Evolutionary conservation across 2,888 invertebrate species (phyloP).

Genomic region (Muschampia plurimacula): DNA sequence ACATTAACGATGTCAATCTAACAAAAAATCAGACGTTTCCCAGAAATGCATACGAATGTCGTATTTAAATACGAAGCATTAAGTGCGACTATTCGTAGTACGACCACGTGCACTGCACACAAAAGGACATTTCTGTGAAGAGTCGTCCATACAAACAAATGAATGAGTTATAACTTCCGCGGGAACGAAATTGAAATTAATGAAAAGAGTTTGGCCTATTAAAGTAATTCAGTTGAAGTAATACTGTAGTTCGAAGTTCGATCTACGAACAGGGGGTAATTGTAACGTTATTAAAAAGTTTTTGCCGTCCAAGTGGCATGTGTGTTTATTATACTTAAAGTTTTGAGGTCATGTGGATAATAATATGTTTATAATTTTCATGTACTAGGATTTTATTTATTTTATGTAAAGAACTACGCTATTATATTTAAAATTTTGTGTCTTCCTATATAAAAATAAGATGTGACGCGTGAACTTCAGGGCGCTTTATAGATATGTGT

Average conservation of each 20-base stretch:
- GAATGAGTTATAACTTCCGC: conserved; percentile 61
- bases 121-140: conserved; percentile 45
- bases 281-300: conserved; percentile 22
- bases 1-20: conserved; percentile 48
- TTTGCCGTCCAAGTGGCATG: conserved; percentile 6
- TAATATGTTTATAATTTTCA: neutral
- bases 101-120: conserved; percentile 43
- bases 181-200: conserved; percentile 45
- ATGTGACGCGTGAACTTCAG: too few relatives aligned
- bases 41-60: conserved; percentile 20
- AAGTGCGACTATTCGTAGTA: conserved; percentile 17
- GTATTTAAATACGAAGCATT: conserved; percentile 14
- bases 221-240: conserved; percentile 16
- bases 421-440: too few relatives aligned
- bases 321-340: neutral
- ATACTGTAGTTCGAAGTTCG: neutral
- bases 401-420: too few relatives aligned
- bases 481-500: too few relatives aligned
- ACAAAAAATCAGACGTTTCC: conserved; percentile 42
- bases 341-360: neutral
- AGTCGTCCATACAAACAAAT: conserved; percentile 51
- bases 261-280: neutral
- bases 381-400: too few relatives aligned
- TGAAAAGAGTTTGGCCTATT: conserved; percentile 41
- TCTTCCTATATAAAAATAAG: too few relatives aligned